A percentile compares a stretch with the other conserved stretches of the same genome.
phyloP scores from a whole-genome alignment of 2,888 invertebrate genomes.

The Chrysodeixis includens region DNA sequence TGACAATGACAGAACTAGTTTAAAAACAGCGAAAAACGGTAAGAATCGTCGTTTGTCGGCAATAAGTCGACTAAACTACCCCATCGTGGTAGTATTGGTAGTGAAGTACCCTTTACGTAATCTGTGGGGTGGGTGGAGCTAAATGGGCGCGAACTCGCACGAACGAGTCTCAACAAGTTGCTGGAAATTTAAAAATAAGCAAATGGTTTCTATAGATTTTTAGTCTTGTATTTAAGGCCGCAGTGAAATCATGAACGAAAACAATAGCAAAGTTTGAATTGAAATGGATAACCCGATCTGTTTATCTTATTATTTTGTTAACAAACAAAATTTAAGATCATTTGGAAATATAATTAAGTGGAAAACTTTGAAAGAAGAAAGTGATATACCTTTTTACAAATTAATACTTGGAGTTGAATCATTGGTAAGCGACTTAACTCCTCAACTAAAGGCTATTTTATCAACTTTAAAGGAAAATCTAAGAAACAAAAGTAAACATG shows the following conservation, averaged over 20 bases:
- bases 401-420: conserved; percentile 64
- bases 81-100: too few relatives aligned
- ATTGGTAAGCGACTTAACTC: conserved; percentile 63
- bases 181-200: conserved; percentile 67
- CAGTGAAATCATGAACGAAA: not conserved
- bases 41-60: too few relatives aligned
- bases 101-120: not conserved
- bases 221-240: too few relatives aligned
- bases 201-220: too few relatives aligned
- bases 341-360: conserved; percentile 72
- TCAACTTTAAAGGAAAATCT: conserved; percentile 69
- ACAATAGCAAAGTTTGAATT: not conserved
- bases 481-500: conserved; percentile 64
- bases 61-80: too few relatives aligned
- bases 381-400: conserved; percentile 55
- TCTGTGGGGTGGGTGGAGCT: not conserved
- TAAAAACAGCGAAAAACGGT: too few relatives aligned
- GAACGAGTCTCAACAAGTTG: conserved; percentile 73
- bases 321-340: conserved; percentile 82
- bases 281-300: conserved; percentile 70
- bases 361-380: conserved; percentile 66
- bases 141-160: conserved; percentile 10
- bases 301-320: conserved; percentile 77
- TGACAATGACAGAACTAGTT: too few relatives aligned
- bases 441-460: conserved; percentile 64